Base-by-base conservation (phyloP, 2,888 invertebrate genomes). In the Itoplectis maculator region DNA sequence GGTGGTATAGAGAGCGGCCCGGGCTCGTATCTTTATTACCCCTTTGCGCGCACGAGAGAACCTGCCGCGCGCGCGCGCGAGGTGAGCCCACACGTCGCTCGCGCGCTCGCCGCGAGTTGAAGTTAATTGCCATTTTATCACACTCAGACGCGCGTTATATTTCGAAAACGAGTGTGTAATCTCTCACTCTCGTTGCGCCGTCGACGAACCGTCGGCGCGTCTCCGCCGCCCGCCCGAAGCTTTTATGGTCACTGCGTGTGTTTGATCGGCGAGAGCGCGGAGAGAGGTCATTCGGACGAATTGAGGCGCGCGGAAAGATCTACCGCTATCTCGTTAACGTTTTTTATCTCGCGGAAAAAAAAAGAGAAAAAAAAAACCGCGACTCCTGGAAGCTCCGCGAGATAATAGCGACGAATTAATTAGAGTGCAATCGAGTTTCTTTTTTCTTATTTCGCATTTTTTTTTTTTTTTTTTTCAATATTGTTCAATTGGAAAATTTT, bases 41-140 rank as follows among this genome's bases (percentile, higher is more conserved):
- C 87, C 75, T 72, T 82, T n/a, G n/a, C n/a, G n/a, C n/a, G 68
- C 87, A 85, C 80, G 81, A 84, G 85, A 84, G 82, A 81, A 79
- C 81, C 87, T 87, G 86, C 86, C n/a, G n/a, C n/a, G n/a, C n/a
- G n/a, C n/a, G 87, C 86, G 83, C 87, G 45, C 29, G 2, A 59
- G n/a, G 40, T 42, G 63, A 51, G 51, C 51, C 63, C 63, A 63
- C 63, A 42, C 59, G 37, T 49, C 49, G 35, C 15, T 75, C 75
- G 68, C 75, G 79, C 65, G 56, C 73, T n/a, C n/a, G n/a, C n/a
- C n/a, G n/a, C 70, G 68, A 74, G 88, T 88, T 88, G 87, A 92
- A 90, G 90, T 91, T 91, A 91, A 92, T 92, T 92, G 90, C 89
- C 89, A 88, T 89, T 92, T 91, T 92, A 92, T 92, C 92, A 90